A percentile compares a stretch with the other conserved stretches of the same genome.
Conservation (phyloP, 2,888 invertebrate genomes). For the Parnassius apollo region DNA sequence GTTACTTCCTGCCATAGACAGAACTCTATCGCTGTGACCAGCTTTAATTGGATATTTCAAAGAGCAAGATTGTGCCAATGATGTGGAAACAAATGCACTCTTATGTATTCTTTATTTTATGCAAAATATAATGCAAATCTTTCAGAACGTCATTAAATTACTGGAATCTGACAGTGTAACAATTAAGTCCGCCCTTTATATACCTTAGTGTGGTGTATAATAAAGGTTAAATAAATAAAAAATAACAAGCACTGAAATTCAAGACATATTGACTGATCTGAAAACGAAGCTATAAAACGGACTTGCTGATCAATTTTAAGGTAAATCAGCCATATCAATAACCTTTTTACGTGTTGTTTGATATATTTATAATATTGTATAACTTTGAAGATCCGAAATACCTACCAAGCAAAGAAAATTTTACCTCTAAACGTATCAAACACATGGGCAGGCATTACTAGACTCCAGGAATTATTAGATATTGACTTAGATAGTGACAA, state of each 20-base stretch:
- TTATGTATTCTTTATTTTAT: no score
- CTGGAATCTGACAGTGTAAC: conserved; percentile 25
- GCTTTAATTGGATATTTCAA: conserved; percentile 28
- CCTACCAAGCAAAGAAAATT: no score
- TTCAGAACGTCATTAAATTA: conserved; percentile 28
- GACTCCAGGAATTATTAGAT: no score
- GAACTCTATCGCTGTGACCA: background rate
- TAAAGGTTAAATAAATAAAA: no score
- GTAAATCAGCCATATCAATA: conserved; percentile 29
- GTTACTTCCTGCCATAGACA: no score
- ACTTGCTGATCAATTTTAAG: conserved; percentile 29
- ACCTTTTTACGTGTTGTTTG: conserved; percentile 23
- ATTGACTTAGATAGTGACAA: no score
- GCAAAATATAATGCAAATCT: conserved; percentile 2
- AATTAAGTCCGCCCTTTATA: no score
- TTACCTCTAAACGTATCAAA: no score
- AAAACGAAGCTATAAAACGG: conserved; percentile 30
- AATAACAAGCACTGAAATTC: conserved; percentile 31
- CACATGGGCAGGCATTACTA: no score
- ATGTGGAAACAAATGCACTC: conserved; percentile 25
- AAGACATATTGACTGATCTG: conserved; percentile 29
- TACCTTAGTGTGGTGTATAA: no score
- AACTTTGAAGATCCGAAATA: conserved; percentile 8
- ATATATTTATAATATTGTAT: conserved; percentile 23
- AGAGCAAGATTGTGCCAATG: conserved; percentile 27